Base-by-base conservation (phyloP, 2,797 vertebrate species). In the Rhodeus uyekii region DNA sequence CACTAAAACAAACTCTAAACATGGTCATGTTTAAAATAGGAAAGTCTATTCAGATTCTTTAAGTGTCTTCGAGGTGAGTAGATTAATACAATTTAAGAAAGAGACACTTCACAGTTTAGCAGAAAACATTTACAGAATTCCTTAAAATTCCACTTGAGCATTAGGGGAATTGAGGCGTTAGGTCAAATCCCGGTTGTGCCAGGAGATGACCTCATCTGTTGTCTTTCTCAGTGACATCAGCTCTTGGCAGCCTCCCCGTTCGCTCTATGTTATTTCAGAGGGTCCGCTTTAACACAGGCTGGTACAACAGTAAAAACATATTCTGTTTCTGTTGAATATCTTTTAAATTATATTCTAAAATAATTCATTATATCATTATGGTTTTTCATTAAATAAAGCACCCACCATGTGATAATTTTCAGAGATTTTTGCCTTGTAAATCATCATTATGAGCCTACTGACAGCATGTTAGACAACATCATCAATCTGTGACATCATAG, bases 121-220 rank as follows among this genome's bases (percentile, higher is more conserved):
- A 82, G 61, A 81, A 73, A 61, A 81, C 44, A 76, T 61, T 82
- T 38, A 69, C 50, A 42, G 44, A 63, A 34, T 68, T 76, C 32
- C 68, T 69, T 42, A 46, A 29, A 75, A 46, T 80, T 63, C 71
- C 75, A 73, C 72, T 42, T 76, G 50, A 69, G 72, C 39, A 53
- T 12, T 27, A 78, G 8, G 0, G 36, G 61, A 67, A 50, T 39
- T 58, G 50, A 80, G 74, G 22, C 55, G 24, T 22, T 12, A 32
- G 64, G 50, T 63, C 77, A 48, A 29, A 80, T 71, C 76, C 77
- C 80, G 68, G 50, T 63, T 0, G 61, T 78, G 84, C 38, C 77
- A 75, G 80, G 80, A 27, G 3, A 44, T 82, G 76, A 87, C 64
- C 50, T 82, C 86, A 80, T 84, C 42, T 79, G 71, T 44, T 76